phyloP scores from a whole-genome alignment of 2,113 vertebrate species.

The Rhizomys pruinosus region DNA sequence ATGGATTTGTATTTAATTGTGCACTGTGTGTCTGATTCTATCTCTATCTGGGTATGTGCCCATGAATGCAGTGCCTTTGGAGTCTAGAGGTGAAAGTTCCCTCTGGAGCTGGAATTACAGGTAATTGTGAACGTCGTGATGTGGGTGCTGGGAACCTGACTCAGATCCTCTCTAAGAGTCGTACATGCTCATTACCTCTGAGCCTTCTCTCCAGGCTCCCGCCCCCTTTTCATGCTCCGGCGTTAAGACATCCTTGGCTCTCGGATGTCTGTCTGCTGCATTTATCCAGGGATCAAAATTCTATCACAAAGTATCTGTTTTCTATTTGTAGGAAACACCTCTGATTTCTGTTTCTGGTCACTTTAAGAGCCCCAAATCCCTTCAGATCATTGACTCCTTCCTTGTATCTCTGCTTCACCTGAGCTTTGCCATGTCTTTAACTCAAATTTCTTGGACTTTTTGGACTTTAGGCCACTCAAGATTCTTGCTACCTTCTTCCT shows the following conservation, averaged over 20 bases:
- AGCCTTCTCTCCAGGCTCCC: not conserved
- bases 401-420: not conserved
- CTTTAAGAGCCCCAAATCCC: rapidly evolving
- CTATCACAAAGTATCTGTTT: not conserved
- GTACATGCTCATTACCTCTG: not conserved
- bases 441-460: not conserved
- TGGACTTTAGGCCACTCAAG: not conserved
- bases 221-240: not conserved
- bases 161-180: too few species aligned
- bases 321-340: not conserved
- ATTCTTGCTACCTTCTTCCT: not conserved
- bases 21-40: not conserved
- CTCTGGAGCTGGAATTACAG: too few species aligned
- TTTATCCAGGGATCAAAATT: not conserved
- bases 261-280: rapidly evolving
- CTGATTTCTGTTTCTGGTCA: not conserved
- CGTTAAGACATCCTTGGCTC: too few species aligned
- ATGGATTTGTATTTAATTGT: not conserved
- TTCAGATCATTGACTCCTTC: not conserved
- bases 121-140: too few species aligned
- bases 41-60: not conserved
- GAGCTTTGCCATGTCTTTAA: not conserved
- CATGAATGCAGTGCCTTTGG: not conserved
- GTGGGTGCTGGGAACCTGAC: not conserved
- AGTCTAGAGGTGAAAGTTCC: not conserved